Base-by-base conservation (phyloP, 2,113 vertebrate species). In the Cromileptes altivelis region DNA sequence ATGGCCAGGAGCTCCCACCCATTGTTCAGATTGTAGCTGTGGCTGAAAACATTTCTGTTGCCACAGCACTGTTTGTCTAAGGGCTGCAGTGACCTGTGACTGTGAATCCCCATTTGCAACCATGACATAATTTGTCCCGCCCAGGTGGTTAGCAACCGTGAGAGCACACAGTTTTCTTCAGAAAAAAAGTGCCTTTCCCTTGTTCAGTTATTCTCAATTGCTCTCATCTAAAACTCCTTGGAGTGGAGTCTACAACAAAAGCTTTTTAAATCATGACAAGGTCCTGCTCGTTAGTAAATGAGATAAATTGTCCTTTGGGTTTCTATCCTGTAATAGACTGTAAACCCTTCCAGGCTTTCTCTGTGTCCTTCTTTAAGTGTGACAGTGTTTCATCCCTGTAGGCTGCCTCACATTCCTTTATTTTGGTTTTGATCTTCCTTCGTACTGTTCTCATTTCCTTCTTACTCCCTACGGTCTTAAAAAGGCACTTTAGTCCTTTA, bases 201-300 rank as follows among this genome's bases (percentile, higher is more conserved):
- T 4, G 13, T 56, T 21, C 9, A 55, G 33, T 56, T 18, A 14
- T 45, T 49, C 47, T 10, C 14, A n/a, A 62, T 37, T 21, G 21
- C 27, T 27, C 37, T 23, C 9, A 27, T 74, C 10, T 40, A 19
- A 49, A 21, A 37, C 12, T n/a, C 42, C 10, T 55, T 13, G 4
- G 47, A 23, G 63, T 55, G 18, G 13, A 56, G 45, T 53, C 56
- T 69, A 30, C 55, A 68, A 62, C 25, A 63, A 50, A 70, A 47
- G 37, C 21, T 72, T 61, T 65, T 72, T 62, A 56, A 67, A 61
- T 25, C 14, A 3, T 77, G 73, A 70, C 73, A 72, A 56, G 60
- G 68, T 40, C n/a, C 25, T 21, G 72, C 65, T 82, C 72, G 47
- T 85, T 85, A 75, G 27, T 72, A 67, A 77, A 76, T 60, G 47